Base-by-base conservation (phyloP, 2,888 invertebrate genomes). In the Suillia variegata region DNA sequence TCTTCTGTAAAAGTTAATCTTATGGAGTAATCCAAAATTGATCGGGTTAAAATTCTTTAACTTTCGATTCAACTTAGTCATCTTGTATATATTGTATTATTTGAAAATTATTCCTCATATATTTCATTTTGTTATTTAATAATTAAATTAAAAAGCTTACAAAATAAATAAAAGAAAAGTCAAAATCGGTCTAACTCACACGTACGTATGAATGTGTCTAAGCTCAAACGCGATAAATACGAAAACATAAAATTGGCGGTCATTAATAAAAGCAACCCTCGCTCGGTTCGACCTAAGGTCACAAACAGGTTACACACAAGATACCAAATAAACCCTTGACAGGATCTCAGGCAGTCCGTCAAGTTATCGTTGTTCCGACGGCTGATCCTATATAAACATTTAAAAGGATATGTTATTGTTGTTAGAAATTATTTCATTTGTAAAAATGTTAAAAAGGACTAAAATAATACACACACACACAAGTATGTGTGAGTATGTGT, bases 231-330 rank as follows among this genome's bases (percentile, higher is more conserved):
- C 71, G 70, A 72, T 70, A 73, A 69, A 69, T 68, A 70, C 66
- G 66, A 70, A 67, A 64, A 67, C 67, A 68, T 67, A 63, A 70
- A 69, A 75, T 73, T 75, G 68, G 67, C 71, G 74, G 73, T 74
- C 75, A 75, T 75, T 75, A 76, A 75, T 75, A 76, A 45, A 45
- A n/a, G n/a, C 45, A 45, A 45, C 45, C 45, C 45, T 45, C n/a
- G n/a, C n/a, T n/a, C n/a, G n/a, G n/a, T n/a, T n/a, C 45, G 45
- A 45, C 45, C 45, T 45, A 18, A 45, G 45, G n/a, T n/a, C n/a
- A n/a, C 13, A 38, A 38, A 38, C 8, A 18, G 45, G 18, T 18
- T 20, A 20, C 18, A 45, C 5, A 45, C 4, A 45, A 17, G 20
- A 17, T 18, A 4, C 6, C 45, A 45, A 6, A 45, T 12, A 17